A percentile compares a stretch with the other conserved stretches of the same genome.
These are phyloP conservation scores for Tinamus guttatus DNA, from an alignment of 2,113 vertebrate species.

Conservation along the genomic window DNA sequence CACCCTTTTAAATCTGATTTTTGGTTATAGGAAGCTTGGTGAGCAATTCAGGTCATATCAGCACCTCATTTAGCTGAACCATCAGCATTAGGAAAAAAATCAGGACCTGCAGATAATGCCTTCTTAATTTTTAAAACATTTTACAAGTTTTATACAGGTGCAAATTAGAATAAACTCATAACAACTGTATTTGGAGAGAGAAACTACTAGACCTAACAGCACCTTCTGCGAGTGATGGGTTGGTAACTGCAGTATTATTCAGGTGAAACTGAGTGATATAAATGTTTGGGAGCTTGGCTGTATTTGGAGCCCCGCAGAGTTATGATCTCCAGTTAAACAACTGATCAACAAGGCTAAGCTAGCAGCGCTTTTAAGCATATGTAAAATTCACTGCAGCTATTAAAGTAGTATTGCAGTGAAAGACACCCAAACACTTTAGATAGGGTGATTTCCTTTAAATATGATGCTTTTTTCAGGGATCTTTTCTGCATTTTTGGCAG, in stretches of 20 bases:
- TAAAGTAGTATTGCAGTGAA: neutral
- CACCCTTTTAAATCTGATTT: neutral
- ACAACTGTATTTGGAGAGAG: neutral
- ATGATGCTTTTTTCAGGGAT: rapidly evolving
- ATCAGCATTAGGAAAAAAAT: neutral
- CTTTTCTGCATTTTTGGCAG: neutral
- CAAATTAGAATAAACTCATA: conserved; percentile 45
- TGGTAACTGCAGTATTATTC: neutral
- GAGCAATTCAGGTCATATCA: neutral
- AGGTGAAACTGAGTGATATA: neutral
- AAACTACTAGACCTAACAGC: conserved; percentile 23
- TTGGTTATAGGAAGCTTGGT: neutral
- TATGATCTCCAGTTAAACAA: neutral
- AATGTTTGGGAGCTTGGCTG: neutral
- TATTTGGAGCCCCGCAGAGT: neutral
- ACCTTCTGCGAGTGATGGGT: neutral
- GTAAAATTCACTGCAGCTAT: neutral
- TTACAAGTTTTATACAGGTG: neutral
- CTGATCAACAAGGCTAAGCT: neutral
- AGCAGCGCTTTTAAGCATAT: neutral
- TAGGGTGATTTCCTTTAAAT: neutral
- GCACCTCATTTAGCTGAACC: neutral
- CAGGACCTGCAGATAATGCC: neutral
- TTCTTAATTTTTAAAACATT: neutral
- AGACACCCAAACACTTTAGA: neutral